Percentiles rank a stretch among this genome's conserved stretches.
These are phyloP conservation scores for Lepidocyrtoides sp. DNA, from an alignment of 2,888 invertebrate species.

Conservation along the genomic window DNA sequence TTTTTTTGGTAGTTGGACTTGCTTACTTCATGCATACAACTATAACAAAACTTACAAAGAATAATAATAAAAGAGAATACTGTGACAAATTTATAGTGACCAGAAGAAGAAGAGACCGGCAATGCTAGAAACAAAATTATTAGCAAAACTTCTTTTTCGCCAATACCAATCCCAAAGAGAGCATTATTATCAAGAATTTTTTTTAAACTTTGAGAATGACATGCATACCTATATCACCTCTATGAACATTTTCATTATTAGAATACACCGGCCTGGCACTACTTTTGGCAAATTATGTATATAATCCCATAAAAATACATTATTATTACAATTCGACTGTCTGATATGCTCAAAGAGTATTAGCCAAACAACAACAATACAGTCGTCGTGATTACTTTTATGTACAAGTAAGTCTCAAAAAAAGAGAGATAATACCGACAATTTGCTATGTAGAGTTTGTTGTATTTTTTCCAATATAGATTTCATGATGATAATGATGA, in stretches of 20 bases:
- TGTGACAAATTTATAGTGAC: slow-evolving; percentile 42
- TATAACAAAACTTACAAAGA: not conserved
- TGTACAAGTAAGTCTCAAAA: slow-evolving; percentile 52
- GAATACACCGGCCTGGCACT: not conserved
- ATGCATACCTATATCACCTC: not conserved
- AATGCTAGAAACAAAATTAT: slow-evolving; percentile 24
- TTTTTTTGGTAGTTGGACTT: not conserved
- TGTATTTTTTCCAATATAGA: not conserved
- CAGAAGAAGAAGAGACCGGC: slow-evolving; percentile 2
- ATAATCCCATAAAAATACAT: slow-evolving; percentile 59
- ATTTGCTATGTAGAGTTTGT: slow-evolving; percentile 44
- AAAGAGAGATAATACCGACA: slow-evolving; percentile 61
- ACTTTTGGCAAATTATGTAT: slow-evolving; percentile 13
- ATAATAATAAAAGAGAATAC: slow-evolving; percentile 6
- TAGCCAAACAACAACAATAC: slow-evolving; percentile 39
- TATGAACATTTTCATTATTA: not conserved
- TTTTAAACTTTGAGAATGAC: not conserved
- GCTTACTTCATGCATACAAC: not conserved
- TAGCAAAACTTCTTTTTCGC: slow-evolving; percentile 37
- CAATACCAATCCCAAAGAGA: slow-evolving; percentile 22
- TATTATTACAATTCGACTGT: slow-evolving; percentile 44
- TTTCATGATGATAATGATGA: slow-evolving; percentile 51
- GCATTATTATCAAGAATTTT: slow-evolving; percentile 2
- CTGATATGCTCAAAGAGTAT: slow-evolving; percentile 48
- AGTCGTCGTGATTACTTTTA: slow-evolving; percentile 62